Evolutionary conservation across 2,888 invertebrate genomes (phyloP), one percentile per base, ranked within the genome.

Genomic region (Alloplasta piceator): DNA sequence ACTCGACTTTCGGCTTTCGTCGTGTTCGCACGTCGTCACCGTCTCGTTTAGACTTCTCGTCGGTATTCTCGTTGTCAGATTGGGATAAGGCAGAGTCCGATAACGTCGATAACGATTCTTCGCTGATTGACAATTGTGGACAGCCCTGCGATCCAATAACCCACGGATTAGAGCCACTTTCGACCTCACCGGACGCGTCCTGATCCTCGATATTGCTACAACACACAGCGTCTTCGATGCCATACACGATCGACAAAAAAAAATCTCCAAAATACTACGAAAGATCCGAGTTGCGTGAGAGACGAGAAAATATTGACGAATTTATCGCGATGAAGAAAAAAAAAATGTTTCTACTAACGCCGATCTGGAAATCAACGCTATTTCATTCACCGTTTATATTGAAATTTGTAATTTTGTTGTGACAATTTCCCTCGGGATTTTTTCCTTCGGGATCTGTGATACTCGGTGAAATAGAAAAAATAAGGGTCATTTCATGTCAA

Each of bases 111-210:
- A 88, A 80, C 82, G 86, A 76, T 85, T 86, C 74, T 43, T 89
- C 90, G 83, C 88, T 83, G 81, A 84, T 39, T 77, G 77, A 82
- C 84, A 86, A 82, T 80, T 87, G 58, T 60, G 86, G 86, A 83
- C 82, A 87, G 85, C 87, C 90, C 90, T 91, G 91, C 55, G 91
- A 89, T 85, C 91, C 91, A 84, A 91, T 80, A 85, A 91, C 84
- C 92, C 92, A 92, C 86, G 90, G 88, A 85, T 91, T 92, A 87
- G 90, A 87, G 78, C 84, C 85, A 75, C 85, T 85, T 80, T 87
- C 88, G 83, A 85, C 86, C 83, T 89, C 88, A 83, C 86, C 85
- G 63, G 88, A 83, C 80, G 86, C 86, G 78, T 86, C 89, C 81
- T 88, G 87, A 87, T 89, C 88, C 87, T 90, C 91, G 85, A 86